Percentiles rank a stretch among this genome's conserved stretches.
Evolutionary conservation across 2,888 invertebrate genomes (phyloP).

Genomic region (Cerastis rubricosa): DNA sequence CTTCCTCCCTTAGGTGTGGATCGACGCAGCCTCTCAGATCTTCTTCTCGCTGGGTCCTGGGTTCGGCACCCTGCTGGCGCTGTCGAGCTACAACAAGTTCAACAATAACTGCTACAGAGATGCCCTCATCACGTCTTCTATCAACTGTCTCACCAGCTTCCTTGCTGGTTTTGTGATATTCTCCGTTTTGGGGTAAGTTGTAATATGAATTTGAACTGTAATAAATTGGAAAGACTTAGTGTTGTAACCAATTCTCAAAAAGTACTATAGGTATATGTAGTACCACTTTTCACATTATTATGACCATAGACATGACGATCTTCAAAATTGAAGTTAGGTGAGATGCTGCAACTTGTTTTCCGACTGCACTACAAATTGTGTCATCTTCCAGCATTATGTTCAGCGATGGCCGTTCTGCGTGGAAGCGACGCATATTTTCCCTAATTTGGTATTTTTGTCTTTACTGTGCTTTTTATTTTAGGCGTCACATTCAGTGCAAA

Average conservation of each 20-base stretch:
- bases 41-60: slow-evolving; percentile 98
- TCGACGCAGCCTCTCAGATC: slow-evolving; percentile 98
- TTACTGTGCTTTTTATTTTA: background rate
- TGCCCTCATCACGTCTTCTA: slow-evolving; percentile 96
- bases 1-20: slow-evolving; percentile 94
- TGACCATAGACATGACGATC: background rate
- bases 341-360: background rate
- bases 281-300: background rate
- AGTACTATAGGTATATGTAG: background rate
- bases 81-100: slow-evolving; percentile 98
- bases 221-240: background rate
- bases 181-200: slow-evolving; percentile 95
- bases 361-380: background rate
- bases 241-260: background rate
- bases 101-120: slow-evolving; percentile 97
- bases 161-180: slow-evolving; percentile 98
- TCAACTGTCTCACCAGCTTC: slow-evolving; percentile 98
- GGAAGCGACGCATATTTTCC: background rate
- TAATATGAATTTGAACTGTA: background rate
- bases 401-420: background rate
- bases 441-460: background rate
- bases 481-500: background rate
- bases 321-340: background rate
- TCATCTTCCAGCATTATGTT: background rate
- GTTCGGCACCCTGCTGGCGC: slow-evolving; percentile 96